Evolutionary conservation across 2,888 invertebrate species (phyloP), one percentile per base, ranked within the genome.

Genomic region (Drosophila testacea): DNA sequence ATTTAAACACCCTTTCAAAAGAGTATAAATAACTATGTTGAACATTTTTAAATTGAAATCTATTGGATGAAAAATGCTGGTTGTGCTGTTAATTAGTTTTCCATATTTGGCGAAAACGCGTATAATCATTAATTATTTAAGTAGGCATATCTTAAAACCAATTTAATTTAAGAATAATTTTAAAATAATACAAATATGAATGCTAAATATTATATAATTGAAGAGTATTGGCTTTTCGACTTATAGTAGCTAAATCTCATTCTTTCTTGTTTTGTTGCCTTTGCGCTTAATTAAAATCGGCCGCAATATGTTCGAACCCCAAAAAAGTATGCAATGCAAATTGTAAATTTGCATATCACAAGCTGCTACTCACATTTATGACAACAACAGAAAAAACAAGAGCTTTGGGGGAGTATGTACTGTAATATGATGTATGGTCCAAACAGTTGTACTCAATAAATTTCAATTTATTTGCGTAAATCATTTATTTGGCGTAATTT

Each of bases 391-490:
- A 52, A 65, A 56, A 61, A 52, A 52, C 27, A 47, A 16, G 7
- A 39, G 47, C 38, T 34, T 9, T 41, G 32, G 32, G 2, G 6
- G 28, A 11, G 27, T 47, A 16, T 30, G 28, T 47, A 27, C 9
- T 10, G 44, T 30, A 47, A 47, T 38, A 38, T 57, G 38, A 57
- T 47, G 57, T 38, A 22, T 41, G 66, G 57, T 16, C 39, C 28
- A 65, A 73, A 70, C 70, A 81, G 71, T 81, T 68, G 79, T 68
- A 73, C 77, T 90, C 90, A 81, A 90, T 88, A 90, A 90, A 90
- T 91, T 90, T 82, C 89, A 88, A 91, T 92, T 92, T 92, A 91
- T 90, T 91, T 91, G 89, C 86, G 91, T 92, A 92, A 91, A 92
- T 91, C 90, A 91, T 91, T 92, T 91, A 90, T 91, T 90, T 90